Conservation (phyloP, 2,113 vertebrate genomes). For the Hipposideros armiger region DNA sequence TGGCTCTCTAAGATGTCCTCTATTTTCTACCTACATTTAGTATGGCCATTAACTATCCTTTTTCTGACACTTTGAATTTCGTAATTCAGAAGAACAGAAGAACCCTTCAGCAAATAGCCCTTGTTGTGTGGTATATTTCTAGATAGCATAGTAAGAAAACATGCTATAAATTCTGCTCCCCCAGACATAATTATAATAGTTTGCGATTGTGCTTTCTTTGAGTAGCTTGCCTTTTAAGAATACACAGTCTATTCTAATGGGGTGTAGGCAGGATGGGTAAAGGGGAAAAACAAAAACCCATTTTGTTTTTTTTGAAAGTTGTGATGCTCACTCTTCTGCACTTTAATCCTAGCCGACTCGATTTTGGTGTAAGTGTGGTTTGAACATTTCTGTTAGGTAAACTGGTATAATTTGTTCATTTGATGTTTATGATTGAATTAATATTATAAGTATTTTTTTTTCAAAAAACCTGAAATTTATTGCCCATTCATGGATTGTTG, state of each 20-base stretch:
- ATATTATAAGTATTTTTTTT: constrained; percentile 16
- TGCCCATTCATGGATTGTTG: background rate
- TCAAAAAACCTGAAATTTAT: constrained; percentile 13
- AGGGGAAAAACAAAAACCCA: background rate
- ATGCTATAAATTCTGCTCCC: background rate
- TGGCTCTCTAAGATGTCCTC: background rate
- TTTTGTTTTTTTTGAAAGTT: constrained; percentile 38
- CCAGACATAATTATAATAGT: background rate
- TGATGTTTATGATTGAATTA: constrained; percentile 21
- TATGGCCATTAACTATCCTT: background rate
- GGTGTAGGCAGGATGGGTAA: background rate
- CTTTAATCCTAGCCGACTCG: background rate
- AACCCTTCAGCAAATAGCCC: background rate
- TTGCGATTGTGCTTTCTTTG: background rate
- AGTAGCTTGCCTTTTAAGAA: background rate
- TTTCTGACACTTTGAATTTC: constrained; percentile 19
- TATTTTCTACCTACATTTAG: constrained; percentile 11
- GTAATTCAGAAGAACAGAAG: background rate
- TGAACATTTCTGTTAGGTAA: constrained; percentile 20
- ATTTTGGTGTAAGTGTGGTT: background rate
- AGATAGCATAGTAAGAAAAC: background rate
- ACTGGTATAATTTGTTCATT: background rate
- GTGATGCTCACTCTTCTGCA: background rate
- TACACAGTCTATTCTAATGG: background rate
- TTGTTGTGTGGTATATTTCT: background rate